Evolutionary conservation across 1,140 invertebrate species (phyloP).

Genomic region (Drosophila ambigua): DNA sequence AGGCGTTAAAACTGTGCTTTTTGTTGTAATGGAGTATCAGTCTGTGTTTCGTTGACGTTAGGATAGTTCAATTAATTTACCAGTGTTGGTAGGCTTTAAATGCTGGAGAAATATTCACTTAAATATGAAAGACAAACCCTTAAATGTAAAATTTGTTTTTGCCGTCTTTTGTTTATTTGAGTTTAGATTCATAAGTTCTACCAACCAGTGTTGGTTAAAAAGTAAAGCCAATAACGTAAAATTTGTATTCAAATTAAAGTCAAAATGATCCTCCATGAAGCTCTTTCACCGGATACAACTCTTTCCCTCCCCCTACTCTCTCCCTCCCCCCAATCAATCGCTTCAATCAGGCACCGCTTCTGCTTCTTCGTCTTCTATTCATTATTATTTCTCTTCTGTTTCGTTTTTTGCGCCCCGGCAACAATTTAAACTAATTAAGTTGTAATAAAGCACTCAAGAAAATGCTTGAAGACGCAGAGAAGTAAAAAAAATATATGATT

Average conservation of each 20-base stretch:
- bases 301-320: background rate
- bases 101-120: too few species aligned
- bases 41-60: too few species aligned
- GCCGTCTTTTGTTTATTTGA: too few species aligned
- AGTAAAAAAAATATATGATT: conserved; percentile 47
- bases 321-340: background rate
- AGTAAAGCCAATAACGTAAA: conserved; percentile 4
- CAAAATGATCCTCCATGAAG: background rate
- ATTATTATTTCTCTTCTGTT: conserved; percentile 20
- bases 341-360: conserved; percentile 25
- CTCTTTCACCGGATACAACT: conserved; percentile 59
- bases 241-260: conserved; percentile 31
- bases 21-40: too few species aligned
- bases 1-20: too few species aligned
- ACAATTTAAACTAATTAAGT: conserved; percentile 83
- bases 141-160: too few species aligned
- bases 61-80: too few species aligned
- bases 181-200: too few species aligned
- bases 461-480: conserved; percentile 46
- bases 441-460: conserved; percentile 76
- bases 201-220: conserved; percentile 22
- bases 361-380: conserved; percentile 15
- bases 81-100: too few species aligned
- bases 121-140: too few species aligned
- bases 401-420: conserved; percentile 53